These are phyloP conservation scores for Oostethus manadensis DNA, from an alignment of 2,113 vertebrate species.

Conservation along the genomic window DNA sequence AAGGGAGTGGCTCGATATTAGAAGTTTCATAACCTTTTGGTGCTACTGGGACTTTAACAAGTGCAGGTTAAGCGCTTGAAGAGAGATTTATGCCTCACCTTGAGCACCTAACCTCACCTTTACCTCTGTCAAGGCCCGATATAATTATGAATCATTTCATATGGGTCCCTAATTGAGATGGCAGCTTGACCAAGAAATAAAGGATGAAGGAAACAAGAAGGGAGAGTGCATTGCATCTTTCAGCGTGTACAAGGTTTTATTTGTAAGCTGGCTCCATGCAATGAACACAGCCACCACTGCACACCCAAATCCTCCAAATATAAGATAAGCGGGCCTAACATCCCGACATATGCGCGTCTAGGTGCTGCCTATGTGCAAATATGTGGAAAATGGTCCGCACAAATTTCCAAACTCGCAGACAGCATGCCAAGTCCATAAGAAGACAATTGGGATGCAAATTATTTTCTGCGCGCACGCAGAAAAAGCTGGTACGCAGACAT, in stretches of 20 bases:
- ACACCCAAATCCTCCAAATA: conserved; percentile 10
- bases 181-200: conserved; percentile 11
- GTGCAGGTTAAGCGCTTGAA: conserved; percentile 4
- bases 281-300: conserved; percentile 39
- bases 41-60: conserved; percentile 10
- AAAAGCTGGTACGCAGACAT: too few species aligned
- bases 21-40: conserved; percentile 22
- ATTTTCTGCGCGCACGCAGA: too few species aligned
- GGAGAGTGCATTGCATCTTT: conserved; percentile 25
- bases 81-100: conserved; percentile 25
- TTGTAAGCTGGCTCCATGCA: conserved; percentile 28
- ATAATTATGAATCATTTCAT: not conserved
- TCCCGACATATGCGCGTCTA: too few species aligned
- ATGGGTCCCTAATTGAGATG: not conserved
- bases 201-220: conserved; percentile 14
- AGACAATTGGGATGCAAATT: too few species aligned
- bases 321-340: too few species aligned
- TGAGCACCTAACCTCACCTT: conserved; percentile 1
- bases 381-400: too few species aligned
- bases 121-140: not conserved
- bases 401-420: too few species aligned
- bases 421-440: too few species aligned
- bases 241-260: conserved; percentile 40
- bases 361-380: too few species aligned
- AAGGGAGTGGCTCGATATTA: not conserved